phyloP scores from a whole-genome alignment of 2,113 vertebrate genomes.

The Silurus asotus region DNA sequence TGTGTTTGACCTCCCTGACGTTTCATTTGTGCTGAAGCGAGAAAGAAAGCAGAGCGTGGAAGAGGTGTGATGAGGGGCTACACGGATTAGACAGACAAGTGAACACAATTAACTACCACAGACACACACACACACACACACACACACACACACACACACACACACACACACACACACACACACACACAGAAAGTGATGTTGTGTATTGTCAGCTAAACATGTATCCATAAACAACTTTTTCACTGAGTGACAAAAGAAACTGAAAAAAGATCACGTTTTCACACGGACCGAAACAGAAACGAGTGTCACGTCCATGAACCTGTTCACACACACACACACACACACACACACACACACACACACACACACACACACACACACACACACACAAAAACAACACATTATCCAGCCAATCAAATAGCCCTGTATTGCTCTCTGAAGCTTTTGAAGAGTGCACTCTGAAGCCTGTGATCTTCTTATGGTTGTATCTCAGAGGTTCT shows the following conservation, averaged over 20 bases:
- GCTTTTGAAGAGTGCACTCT: no score
- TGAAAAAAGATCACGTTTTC: not conserved
- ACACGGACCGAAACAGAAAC: not conserved
- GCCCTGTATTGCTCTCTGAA: not conserved
- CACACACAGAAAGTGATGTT: not conserved
- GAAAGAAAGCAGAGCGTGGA: constrained; percentile 19
- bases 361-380: not conserved
- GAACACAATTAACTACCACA: constrained; percentile 42
- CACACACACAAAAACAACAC: not conserved
- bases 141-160: not conserved
- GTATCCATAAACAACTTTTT: not conserved
- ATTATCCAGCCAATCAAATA: not conserved
- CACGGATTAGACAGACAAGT: constrained; percentile 25
- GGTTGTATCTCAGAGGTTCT: no score
- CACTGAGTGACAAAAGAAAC: not conserved
- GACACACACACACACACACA: not conserved
- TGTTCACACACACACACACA: not conserved
- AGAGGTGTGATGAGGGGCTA: constrained; percentile 17
- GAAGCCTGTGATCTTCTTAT: no score
- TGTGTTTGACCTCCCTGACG: not conserved
- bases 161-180: constrained; percentile 11
- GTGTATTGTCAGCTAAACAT: not conserved
- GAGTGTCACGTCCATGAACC: not conserved
- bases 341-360: not conserved
- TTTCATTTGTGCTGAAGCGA: constrained; percentile 31